These are phyloP conservation scores for Aselliscus stoliczkanus DNA, from an alignment of 2,797 vertebrate genomes.

Conservation along the genomic window DNA sequence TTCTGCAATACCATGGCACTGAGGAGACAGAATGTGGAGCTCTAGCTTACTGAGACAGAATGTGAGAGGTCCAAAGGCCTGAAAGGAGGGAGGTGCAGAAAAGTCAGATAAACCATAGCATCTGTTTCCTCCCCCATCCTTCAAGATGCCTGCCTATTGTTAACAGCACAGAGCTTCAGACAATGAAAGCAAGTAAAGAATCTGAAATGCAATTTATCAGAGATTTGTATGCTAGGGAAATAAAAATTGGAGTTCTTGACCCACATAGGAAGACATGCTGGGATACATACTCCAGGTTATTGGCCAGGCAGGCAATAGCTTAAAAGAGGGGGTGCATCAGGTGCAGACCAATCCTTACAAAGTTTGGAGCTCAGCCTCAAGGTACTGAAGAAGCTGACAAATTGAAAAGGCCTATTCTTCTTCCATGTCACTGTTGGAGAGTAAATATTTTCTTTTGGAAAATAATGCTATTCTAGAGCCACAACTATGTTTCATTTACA, in stretches of 20 bases:
- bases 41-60: not conserved
- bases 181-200: not conserved
- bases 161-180: not conserved
- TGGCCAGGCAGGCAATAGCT: not conserved
- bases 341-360: not conserved
- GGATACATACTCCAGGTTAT: not conserved
- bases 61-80: not conserved
- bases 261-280: not conserved
- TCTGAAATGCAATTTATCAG: not conserved
- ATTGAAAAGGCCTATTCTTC: not conserved
- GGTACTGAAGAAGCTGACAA: not conserved
- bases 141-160: not conserved
- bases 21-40: not conserved
- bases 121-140: not conserved
- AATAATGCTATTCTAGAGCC: not conserved
- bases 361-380: not conserved
- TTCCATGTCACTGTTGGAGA: not conserved
- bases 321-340: not conserved
- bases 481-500: not conserved
- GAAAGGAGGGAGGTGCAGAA: not conserved
- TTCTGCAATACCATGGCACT: not conserved
- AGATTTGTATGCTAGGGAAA: not conserved
- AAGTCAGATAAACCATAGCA: not conserved
- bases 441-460: not conserved
- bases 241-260: not conserved